A percentile compares a stretch with the other conserved stretches of the same genome.
Conservation (phyloP, 1,140 invertebrate species). For the Drosophila littoralis region DNA sequence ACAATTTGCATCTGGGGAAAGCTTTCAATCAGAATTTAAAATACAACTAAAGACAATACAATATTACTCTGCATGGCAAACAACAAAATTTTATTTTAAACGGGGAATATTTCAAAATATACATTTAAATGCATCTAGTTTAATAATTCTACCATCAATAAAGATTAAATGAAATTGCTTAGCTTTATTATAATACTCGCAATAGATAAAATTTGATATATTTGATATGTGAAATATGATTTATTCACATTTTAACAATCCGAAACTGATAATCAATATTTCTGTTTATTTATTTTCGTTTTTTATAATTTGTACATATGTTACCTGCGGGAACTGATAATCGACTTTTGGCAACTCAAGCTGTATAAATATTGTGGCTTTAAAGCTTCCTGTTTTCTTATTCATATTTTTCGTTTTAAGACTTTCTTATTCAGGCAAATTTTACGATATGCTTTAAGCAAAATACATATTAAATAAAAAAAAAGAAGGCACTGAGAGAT, state of each 20-base stretch:
- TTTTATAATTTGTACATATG: slow-evolving; percentile 20
- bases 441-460: too few relatives aligned
- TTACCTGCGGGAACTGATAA: slow-evolving; percentile 19
- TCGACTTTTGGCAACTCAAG: slow-evolving; percentile 14
- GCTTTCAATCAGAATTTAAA: slow-evolving; percentile 4
- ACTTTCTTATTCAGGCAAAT: neutral
- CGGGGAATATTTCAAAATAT: too few relatives aligned
- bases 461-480: neutral
- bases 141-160: too few relatives aligned
- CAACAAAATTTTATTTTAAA: neutral
- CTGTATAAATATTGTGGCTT: slow-evolving; percentile 36
- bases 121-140: too few relatives aligned
- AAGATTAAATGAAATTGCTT: too few relatives aligned
- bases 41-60: neutral
- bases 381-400: slow-evolving; percentile 21
- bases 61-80: neutral
- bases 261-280: neutral
- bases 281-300: neutral
- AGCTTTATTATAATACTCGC: too few relatives aligned
- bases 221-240: too few relatives aligned
- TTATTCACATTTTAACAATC: too few relatives aligned
- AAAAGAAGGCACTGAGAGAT: neutral
- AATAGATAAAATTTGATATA: too few relatives aligned
- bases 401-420: slow-evolving; percentile 6
- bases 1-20: neutral